A percentile compares a stretch with the other conserved stretches of the same genome.
Evolutionary conservation across 2,113 vertebrate species (phyloP).

Genomic region (Puffinus mauretanicus): DNA sequence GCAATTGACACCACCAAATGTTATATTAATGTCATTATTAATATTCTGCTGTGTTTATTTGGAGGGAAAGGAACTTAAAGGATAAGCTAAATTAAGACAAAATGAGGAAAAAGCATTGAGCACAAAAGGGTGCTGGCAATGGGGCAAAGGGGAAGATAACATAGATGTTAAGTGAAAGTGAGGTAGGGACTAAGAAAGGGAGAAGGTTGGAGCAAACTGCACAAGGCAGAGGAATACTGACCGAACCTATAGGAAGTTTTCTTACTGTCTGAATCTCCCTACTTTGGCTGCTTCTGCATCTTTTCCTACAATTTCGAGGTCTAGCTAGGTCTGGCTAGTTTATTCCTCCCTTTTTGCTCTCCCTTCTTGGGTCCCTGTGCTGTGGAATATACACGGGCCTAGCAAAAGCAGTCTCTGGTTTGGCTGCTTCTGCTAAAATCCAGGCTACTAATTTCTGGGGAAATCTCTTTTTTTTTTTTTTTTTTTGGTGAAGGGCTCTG

Average conservation of each 20-base stretch:
- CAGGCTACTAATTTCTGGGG: not conserved
- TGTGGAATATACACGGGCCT: not conserved
- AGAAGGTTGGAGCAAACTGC: not conserved
- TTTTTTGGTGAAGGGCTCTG: not conserved
- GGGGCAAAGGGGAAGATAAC: not conserved
- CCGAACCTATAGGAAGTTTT: not conserved
- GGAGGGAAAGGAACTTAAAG: not conserved
- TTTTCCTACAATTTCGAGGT: not conserved
- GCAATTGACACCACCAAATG: not conserved
- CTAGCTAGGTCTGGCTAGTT: not conserved
- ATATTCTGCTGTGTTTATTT: not conserved
- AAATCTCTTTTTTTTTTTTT: not conserved
- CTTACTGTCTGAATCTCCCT: not conserved
- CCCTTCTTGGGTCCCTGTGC: not conserved
- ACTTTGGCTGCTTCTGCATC: not conserved
- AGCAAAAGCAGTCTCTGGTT: not conserved
- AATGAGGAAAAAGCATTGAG: not conserved
- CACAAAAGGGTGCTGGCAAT: not conserved
- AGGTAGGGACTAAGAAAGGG: not conserved
- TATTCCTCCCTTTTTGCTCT: not conserved
- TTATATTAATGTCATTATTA: not conserved
- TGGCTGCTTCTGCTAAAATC: not conserved
- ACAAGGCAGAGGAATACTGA: not conserved
- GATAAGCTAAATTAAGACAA: not conserved
- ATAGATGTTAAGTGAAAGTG: not conserved